Evolutionary conservation across 2,113 vertebrate species (phyloP), one percentile per base, ranked within the genome.

Genomic region (Bolborhynchus lineola): DNA sequence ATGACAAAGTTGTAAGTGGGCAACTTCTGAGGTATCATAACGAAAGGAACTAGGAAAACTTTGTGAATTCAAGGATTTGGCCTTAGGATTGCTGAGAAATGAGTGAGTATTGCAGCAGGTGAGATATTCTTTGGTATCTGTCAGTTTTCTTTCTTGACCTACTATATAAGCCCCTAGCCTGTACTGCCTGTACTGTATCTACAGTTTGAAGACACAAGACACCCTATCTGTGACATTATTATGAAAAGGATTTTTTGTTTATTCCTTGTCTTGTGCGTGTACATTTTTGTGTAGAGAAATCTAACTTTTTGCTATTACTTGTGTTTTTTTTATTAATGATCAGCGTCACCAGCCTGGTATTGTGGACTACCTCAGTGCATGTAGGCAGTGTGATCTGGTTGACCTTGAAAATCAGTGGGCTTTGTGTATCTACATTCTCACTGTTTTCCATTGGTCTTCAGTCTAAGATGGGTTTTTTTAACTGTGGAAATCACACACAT

Each of bases 131-230:
- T 18, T 13, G 35, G 20, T 37, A 19, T 33, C 26, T 6, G 1
- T 4, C 33, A 37, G 11, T 20, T 64, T 50, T 15, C 35, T 70
- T 44, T 53, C 55, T 69, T 44, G 42, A 16, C 42, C 37, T 31
- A 12, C 19, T 44, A 18, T 6, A 1, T 39, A 25, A 49, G 7
- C 49, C 55, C 57, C 39, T 12, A 10, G 47, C 37, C 41, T 0
- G 1, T 20, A 7, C 31, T 20, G 47, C 37, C 41, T 0, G 1
- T 20, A 7, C 31, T 20, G 31, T 20, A 24, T 9, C 35, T 70
- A 13, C 47, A n/a, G 23, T 13, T 8, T 8, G 35, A 82, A 44
- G 63, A 57, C 35, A 16, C 35, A 11, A 50, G 49, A 23, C 41
- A 44, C 42, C 9, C 16, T 42, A 55, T 53, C n/a, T 18, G 17